Percentiles rank a stretch among this genome's conserved stretches.
Evolutionary conservation across 2,888 invertebrate species (phyloP).

Genomic region (Leptodirus hochenwartii): DNA sequence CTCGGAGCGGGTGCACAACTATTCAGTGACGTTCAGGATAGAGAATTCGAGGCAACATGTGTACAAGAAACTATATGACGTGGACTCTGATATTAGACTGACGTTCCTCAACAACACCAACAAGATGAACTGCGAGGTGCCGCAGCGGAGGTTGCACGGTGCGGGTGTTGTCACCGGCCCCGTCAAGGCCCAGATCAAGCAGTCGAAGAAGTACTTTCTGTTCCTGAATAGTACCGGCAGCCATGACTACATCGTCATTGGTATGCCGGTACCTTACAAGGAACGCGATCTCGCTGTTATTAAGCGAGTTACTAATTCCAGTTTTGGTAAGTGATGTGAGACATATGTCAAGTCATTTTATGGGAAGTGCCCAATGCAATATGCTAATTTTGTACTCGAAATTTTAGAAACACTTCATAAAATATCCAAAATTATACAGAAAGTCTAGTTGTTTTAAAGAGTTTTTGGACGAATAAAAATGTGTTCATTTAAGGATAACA

Average conservation of each 20-base stretch:
- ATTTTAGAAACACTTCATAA: no score
- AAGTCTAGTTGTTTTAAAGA: no score
- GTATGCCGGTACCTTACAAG: conserved; percentile 30
- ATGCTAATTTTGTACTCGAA: no score
- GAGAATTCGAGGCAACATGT: conserved; percentile 27
- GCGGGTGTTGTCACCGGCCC: conserved; percentile 18
- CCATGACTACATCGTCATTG: conserved; percentile 36
- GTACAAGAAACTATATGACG: conserved; percentile 16
- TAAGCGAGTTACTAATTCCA: conserved; percentile 17
- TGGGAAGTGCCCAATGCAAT: conserved; percentile 7
- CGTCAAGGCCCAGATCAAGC: conserved; percentile 35
- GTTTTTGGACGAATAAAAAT: no score
- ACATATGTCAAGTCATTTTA: no score
- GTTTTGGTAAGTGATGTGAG: conserved; percentile 23
- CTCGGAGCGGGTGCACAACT: conserved; percentile 34
- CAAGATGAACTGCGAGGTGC: conserved; percentile 19
- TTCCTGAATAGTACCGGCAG: conserved; percentile 37
- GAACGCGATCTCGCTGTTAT: conserved; percentile 13
- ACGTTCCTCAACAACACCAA: conserved; percentile 29
- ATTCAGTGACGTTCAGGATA: conserved; percentile 48
- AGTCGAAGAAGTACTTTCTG: conserved; percentile 38
- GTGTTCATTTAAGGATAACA: no score
- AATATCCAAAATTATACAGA: no score
- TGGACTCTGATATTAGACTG: conserved; percentile 26
- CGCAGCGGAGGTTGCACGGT: conserved; percentile 13